These are phyloP conservation scores for Oryctolagus cuniculus DNA, from an alignment of 2,113 vertebrate species.

Conservation along the genomic window mOryCun1.1 NC_091434.1:132186001-132186500, in stretches of 20 bases:
- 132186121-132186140: too few species aligned
- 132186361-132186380: neutral
- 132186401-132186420: neutral
- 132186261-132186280: neutral
- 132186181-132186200: too few species aligned
- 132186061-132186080: too few species aligned
- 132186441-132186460: neutral
- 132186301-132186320: slow-evolving; percentile 27
- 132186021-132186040: too few species aligned
- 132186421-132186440: neutral
- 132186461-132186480: slow-evolving; percentile 2
- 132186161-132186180: too few species aligned
- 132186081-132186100: too few species aligned
- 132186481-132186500: neutral
- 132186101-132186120: too few species aligned
- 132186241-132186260: slow-evolving; percentile 37
- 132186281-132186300: neutral
- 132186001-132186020: too few species aligned
- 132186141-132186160: too few species aligned
- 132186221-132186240: neutral
- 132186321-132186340: slow-evolving; percentile 1
- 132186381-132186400: neutral
- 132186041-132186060: too few species aligned
- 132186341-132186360: neutral
- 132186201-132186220: neutral